Evolutionary conservation across 2,888 invertebrate genomes (phyloP).

Genomic region (Tetramorium bicarinatum): DNA sequence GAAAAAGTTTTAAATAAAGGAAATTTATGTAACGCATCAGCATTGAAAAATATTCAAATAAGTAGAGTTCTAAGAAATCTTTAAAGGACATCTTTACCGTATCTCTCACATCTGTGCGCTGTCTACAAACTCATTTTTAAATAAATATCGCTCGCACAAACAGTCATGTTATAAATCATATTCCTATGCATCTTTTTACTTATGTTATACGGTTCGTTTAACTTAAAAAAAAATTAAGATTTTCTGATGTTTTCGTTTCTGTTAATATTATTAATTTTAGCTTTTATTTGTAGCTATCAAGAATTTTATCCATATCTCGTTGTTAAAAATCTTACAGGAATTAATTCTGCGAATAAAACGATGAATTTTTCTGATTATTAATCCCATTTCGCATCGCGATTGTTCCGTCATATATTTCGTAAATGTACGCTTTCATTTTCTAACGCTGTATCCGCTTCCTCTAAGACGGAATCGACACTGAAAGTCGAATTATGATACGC

Average conservation of each 20-base stretch:
- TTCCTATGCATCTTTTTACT: not conserved
- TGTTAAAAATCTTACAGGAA: not conserved
- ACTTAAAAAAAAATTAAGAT: no score
- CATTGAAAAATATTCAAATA: no score
- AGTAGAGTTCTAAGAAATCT: no score
- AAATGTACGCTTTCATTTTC: not conserved
- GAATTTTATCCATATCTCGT: no score
- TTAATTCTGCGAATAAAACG: not conserved
- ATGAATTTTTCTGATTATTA: not conserved
- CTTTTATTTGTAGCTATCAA: no score
- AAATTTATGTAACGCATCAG: no score
- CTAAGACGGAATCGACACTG: slow-evolving; percentile 48
- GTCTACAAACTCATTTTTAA: not conserved
- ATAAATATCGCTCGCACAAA: not conserved
- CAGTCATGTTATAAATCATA: not conserved
- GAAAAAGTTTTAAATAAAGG: no score
- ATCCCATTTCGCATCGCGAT: not conserved
- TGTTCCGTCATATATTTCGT: not conserved
- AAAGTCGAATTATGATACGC: slow-evolving; percentile 63
- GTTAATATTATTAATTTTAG: no score
- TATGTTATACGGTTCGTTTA: not conserved
- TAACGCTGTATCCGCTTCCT: not conserved
- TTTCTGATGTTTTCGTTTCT: no score
- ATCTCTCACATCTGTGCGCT: not conserved
- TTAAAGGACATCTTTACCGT: not conserved